Base-by-base conservation (phyloP, 1,140 invertebrate species). In the Drosophila busckii region DNA sequence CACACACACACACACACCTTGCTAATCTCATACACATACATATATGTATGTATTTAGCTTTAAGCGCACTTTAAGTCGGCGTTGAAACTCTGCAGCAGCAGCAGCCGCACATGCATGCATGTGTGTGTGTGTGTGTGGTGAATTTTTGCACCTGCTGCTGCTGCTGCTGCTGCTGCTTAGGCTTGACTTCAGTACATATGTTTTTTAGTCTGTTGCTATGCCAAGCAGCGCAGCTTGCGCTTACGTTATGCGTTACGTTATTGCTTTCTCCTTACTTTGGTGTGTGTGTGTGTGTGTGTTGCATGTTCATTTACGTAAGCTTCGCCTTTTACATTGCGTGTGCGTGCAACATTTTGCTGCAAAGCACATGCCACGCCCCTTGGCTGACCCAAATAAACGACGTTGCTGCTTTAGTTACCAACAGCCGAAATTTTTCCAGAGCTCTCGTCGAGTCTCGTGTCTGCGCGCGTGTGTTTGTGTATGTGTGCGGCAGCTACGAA, bases 281-380 rank as follows among this genome's bases (percentile, higher is more conserved):
- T 52, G 23, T 35, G 34, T 29, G 13, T 25, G 16, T 25, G 29
- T 37, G 22, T 46, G 40, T 56, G 45, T 28, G 19, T 42, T 44
- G 50, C 23, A 10, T 46, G 25, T 53, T 34, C 53, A 56, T 35
- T 40, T 49, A 38, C 53, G 46, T 58, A 68, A 44, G 44, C 44
- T 67, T 66, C 28, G 38, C n/a, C n/a, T n/a, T n/a, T n/a, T n/a
- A n/a, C n/a, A n/a, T 13, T 34, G 40, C 48, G 45, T 42, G 40
- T 58, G 26, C 23, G 48, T 41, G 52, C 28, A 32, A 22, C 25
- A 17, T 38, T 15, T 19, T 29, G 55, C 29, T 25, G 56, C 29
- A 6, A 29, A n/a, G n/a, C n/a, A n/a, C n/a, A 19, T 55, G 68
- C 65, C 70, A 76, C 71, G 66, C 71, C 71, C 60, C 66, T 62